Evolutionary conservation across 2,113 vertebrate species (phyloP).

Genomic region (Poecile atricapillus): DNA sequence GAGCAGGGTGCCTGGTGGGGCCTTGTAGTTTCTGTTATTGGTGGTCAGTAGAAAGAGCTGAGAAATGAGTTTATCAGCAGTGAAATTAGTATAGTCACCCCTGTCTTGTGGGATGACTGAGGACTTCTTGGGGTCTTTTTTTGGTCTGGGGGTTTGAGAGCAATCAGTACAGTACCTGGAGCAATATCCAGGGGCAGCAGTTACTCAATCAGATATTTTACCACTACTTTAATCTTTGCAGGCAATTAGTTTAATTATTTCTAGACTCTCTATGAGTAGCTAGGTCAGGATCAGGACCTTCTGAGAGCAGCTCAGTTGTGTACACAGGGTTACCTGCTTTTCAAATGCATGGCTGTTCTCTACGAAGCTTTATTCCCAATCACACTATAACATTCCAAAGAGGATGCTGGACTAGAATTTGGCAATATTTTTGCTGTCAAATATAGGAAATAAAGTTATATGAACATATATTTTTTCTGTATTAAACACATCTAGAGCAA

Average conservation of each 20-base stretch:
- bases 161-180: neutral
- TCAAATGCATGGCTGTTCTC: neutral
- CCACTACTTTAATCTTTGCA: neutral
- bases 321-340: neutral
- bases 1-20: neutral
- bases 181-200: neutral
- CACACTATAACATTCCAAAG: rapidly evolving
- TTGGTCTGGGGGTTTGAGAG: neutral
- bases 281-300: neutral
- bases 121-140: neutral
- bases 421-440: neutral
- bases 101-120: neutral
- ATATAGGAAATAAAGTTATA: neutral
- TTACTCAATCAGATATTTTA: neutral
- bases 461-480: neutral
- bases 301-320: neutral
- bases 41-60: neutral
- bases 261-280: neutral
- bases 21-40: neutral
- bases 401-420: neutral
- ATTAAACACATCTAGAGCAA: neutral
- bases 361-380: neutral
- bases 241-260: neutral
- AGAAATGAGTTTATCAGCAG: neutral
- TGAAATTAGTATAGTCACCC: neutral